Evolutionary conservation across 2,888 invertebrate species (phyloP), one percentile per base, ranked within the genome.

Genomic region (Silvanus unidentatus): DNA sequence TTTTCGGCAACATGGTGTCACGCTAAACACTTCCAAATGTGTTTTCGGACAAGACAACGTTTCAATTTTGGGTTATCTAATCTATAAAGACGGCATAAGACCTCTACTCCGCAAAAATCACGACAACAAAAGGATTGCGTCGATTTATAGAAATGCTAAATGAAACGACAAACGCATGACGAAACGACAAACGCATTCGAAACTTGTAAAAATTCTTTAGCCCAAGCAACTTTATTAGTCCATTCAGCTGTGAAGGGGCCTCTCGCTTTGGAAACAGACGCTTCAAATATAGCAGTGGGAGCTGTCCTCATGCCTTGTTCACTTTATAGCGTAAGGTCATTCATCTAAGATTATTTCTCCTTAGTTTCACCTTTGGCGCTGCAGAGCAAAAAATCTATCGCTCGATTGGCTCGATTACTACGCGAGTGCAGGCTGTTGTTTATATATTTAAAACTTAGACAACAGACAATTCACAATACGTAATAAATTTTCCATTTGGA

Each of bases 21-120:
- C 39, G 14, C 54, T 59, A 6, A 63, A 60, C 13, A 28, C 49
- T 5, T 40, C 40, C 9, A 59, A 59, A 39, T 57, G 54, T 34
- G 27, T 38, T 12, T 38, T 43, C 12, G 43, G 32, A 6, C 16
- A 2, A 32, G 5, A n/a, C 1, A 16, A 13, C 10, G 9, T 44
- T 15, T 11, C 13, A 12, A 40, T 44, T 30, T 32, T 44, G 1
- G 44, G 44, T n/a, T 12, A 28, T 10, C 3, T 2, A 3, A 15
- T 39, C 10, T 8, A 16, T 4, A 39, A 15, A 3, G 32, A 35
- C 9, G 32, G 32, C 10, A 29, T 32, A 5, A 14, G 2, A 40
- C 40, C 35, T 41, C 28, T 42, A 45, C 32, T 32, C 15, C 6
- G 10, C 37, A 12, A 3, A 3, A n/a, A 14, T 15, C 4, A 15